These are phyloP conservation scores for Sminthopsis crassicaudata DNA, from an alignment of 2,113 vertebrate species.

Conservation along the genomic window DNA sequence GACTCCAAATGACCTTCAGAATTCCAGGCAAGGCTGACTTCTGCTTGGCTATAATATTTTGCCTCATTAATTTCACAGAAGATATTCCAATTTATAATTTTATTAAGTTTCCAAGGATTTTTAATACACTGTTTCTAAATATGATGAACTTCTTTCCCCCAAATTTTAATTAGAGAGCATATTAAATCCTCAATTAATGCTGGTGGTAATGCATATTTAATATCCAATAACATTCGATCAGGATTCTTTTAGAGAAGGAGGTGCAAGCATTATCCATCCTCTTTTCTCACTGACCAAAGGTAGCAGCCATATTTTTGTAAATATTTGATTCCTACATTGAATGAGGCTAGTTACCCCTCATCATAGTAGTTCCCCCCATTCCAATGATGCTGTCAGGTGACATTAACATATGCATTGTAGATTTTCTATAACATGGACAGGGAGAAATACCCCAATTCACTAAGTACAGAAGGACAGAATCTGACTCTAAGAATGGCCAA, in stretches of 20 bases:
- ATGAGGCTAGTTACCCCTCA: not conserved
- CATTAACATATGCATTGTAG: conserved; percentile 25
- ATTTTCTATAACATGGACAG: conserved; percentile 29
- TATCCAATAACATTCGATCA: conserved; percentile 77
- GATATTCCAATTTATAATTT: conserved; percentile 85
- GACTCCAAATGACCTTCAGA: conserved; percentile 84
- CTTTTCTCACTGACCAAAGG: conserved; percentile 26
- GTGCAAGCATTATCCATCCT: conserved; percentile 4
- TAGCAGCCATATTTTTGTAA: not conserved
- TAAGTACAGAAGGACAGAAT: not conserved
- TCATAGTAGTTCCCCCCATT: conserved; percentile 31
- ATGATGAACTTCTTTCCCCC: conserved; percentile 71
- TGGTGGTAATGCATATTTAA: conserved; percentile 68
- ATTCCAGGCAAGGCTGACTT: conserved; percentile 80
- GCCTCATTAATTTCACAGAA: conserved; percentile 86
- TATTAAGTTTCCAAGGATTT: conserved; percentile 85
- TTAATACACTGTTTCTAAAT: conserved; percentile 82
- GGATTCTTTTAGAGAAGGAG: conserved; percentile 63
- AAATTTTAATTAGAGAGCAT: conserved; percentile 67
- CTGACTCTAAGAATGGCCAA: conserved; percentile 33
- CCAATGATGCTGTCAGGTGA: not conserved
- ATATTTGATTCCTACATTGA: not conserved
- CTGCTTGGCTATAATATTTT: conserved; percentile 84
- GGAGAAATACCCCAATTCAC: not conserved
- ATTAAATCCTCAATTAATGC: conserved; percentile 75